Percentiles rank a stretch among this genome's conserved stretches.
Conservation (phyloP, 1,140 invertebrate species). For the Sycobia sp. region DNA sequence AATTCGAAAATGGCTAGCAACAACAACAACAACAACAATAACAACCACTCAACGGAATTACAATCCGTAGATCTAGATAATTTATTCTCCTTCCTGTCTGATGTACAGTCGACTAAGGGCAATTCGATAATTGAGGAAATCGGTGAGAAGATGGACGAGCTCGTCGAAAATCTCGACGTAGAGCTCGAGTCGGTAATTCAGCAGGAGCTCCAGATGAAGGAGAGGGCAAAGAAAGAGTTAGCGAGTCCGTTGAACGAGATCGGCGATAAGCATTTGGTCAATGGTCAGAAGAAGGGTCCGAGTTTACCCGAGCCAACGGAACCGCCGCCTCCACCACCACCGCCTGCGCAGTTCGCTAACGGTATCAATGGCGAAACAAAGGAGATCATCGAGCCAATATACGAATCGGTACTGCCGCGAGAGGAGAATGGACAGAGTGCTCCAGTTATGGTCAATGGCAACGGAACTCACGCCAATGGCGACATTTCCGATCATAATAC, state of each 20-base stretch:
- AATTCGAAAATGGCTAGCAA: slow-evolving; percentile 66
- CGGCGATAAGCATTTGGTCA: background rate
- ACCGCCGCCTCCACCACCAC: slow-evolving; percentile 72
- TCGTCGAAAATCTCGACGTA: slow-evolving; percentile 79
- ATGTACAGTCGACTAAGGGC: slow-evolving; percentile 71
- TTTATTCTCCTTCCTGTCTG: slow-evolving; percentile 89
- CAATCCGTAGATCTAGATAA: slow-evolving; percentile 89
- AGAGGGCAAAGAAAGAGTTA: slow-evolving; percentile 46
- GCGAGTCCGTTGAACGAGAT: slow-evolving; percentile 21
- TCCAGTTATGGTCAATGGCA: slow-evolving; percentile 51
- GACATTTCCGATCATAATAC: slow-evolving; percentile 42
- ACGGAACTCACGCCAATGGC: slow-evolving; percentile 42
- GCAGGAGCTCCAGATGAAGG: slow-evolving; percentile 60
- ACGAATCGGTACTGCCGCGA: slow-evolving; percentile 79
- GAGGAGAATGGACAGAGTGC: slow-evolving; percentile 59
- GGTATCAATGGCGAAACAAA: background rate
- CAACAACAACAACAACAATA: slow-evolving; percentile 18
- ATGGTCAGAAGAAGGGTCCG: slow-evolving; percentile 47
- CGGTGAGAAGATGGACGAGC: slow-evolving; percentile 79
- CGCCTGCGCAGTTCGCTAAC: slow-evolving; percentile 39
- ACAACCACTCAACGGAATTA: slow-evolving; percentile 52
- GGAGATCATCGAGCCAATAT: slow-evolving; percentile 72
- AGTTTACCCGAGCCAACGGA: slow-evolving; percentile 76
- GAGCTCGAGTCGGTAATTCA: slow-evolving; percentile 71
- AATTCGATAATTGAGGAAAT: slow-evolving; percentile 82